phyloP scores from a whole-genome alignment of 2,113 vertebrate genomes.

The Neopipo cinnamomea region DNA sequence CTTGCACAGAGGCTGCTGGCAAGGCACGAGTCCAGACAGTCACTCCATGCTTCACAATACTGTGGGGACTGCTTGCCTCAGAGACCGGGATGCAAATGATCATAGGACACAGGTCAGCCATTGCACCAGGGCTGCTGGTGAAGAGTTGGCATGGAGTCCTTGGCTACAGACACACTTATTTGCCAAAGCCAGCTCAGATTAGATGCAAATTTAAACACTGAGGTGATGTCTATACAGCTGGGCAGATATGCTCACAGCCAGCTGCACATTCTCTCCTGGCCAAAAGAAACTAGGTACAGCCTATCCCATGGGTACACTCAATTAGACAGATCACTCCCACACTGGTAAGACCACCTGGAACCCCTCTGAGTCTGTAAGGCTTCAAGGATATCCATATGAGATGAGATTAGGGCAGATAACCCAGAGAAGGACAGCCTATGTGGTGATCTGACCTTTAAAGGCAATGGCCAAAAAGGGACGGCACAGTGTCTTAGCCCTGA shows the following conservation, averaged over 20 bases:
- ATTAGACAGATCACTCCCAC: not conserved
- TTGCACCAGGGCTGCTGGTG: not conserved
- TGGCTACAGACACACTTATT: not conserved
- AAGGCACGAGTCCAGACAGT: not conserved
- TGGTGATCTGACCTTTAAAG: not conserved
- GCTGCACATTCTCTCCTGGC: not conserved
- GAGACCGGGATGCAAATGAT: fast-evolving
- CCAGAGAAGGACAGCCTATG: not conserved
- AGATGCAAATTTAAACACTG: not conserved
- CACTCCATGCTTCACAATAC: not conserved
- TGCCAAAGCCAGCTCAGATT: not conserved
- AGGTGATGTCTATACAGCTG: not conserved
- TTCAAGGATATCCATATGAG: not conserved
- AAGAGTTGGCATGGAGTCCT: fast-evolving
- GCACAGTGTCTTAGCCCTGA: not conserved
- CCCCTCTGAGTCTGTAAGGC: not conserved
- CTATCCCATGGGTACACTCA: not conserved
- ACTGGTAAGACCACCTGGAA: not conserved
- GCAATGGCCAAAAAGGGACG: not conserved
- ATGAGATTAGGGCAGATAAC: not conserved
- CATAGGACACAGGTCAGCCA: fast-evolving
- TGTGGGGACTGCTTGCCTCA: fast-evolving
- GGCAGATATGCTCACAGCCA: not conserved
- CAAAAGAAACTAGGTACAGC: not conserved
- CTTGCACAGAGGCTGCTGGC: not conserved